A percentile compares a stretch with the other conserved stretches of the same genome.
These are phyloP conservation scores for Junonia oenone DNA, from an alignment of 2,888 invertebrate genomes.

Conservation along the genomic window DNA sequence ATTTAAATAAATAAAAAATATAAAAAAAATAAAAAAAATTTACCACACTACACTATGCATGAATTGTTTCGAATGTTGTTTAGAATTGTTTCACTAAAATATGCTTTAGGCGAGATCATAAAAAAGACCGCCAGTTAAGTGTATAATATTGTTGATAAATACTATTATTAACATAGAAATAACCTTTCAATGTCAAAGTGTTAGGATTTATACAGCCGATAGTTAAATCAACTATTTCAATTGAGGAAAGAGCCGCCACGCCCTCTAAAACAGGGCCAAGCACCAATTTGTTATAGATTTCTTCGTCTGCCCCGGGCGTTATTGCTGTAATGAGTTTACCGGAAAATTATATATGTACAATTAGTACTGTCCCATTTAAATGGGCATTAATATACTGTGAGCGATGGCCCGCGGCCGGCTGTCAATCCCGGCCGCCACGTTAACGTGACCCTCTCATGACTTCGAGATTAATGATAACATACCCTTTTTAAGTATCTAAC, in stretches of 20 bases:
- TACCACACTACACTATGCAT: no score
- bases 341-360: constrained; percentile 57
- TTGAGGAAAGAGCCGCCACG: background rate
- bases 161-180: background rate
- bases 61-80: no score
- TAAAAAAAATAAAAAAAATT: no score
- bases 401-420: constrained; percentile 61
- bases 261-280: constrained; percentile 1
- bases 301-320: constrained; percentile 46
- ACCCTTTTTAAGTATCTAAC: constrained; percentile 38
- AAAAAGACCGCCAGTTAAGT: no score
- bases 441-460: constrained; percentile 30
- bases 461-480: constrained; percentile 30
- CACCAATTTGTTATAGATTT: constrained; percentile 37
- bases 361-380: constrained; percentile 64
- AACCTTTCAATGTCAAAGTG: background rate
- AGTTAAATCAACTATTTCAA: background rate
- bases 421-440: constrained; percentile 45
- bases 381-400: constrained; percentile 57
- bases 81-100: no score
- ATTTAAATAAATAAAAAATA: no score
- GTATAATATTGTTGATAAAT: no score
- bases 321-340: constrained; percentile 63
- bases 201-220: background rate
- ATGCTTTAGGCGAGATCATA: no score